Evolutionary conservation across 2,888 invertebrate genomes (phyloP), one percentile per base, ranked within the genome.

Genomic region (Apotomis capreana): DNA sequence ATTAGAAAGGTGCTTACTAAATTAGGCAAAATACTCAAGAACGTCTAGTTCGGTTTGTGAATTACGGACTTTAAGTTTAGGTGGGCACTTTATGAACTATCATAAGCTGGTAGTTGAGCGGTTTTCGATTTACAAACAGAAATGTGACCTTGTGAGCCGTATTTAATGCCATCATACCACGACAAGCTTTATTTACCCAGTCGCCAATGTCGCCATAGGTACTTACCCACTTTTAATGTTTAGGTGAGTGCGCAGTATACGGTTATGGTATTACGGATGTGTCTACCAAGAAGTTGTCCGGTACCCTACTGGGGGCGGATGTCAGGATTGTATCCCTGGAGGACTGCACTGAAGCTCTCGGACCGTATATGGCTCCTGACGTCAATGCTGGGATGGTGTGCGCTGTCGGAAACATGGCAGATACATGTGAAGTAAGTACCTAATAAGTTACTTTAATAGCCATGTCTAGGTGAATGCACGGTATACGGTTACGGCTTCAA

Each of bases 401-500:
- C 77, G 93, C 93, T 15, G 65, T 87, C 64, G 93, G 93, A 55
- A 84, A 89, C 68, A 86, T 82, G 1, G 83, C 85, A 4, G 93
- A 93, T 75, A 81, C 92, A 63, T 93, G 93, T 78, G 91, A 92
- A 88, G 93, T 72, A 68, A 63, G 72, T 68, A 13, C 0, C 8
- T 44, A 13, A 8, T n/a, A 54, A 13, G 4, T 36, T 36, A 9
- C 8, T 9, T 12, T 36, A 26, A 26, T 26, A 26, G 1, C 2
- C 1, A 57, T 65, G 86, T 84, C 69, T 78, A 93, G 93, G 92
- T 67, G 84, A 86, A 68, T 93, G 93, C 76, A 81, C 78, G 67
- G 79, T 91, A 52, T 92, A 85, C 74, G 93, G 93, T 6, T 93
- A 92, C 75, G 93, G 93, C 4, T 83, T 80, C 60, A 83, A 70